Evolutionary conservation across 1,140 invertebrate species (phyloP).

Genomic region (Leguminivora glycinivorella): DNA sequence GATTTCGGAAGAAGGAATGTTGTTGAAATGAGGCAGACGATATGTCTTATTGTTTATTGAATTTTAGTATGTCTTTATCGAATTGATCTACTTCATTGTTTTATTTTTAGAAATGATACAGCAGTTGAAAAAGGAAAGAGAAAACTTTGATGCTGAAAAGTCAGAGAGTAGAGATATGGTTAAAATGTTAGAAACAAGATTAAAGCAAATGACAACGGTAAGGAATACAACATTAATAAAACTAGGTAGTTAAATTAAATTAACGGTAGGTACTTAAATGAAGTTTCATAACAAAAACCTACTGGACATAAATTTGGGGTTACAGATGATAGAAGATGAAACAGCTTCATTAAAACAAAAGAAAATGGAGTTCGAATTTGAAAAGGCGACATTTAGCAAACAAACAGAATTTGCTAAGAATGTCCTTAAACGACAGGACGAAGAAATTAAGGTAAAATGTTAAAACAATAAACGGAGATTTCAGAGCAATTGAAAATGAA

Average conservation of each 20-base stretch:
- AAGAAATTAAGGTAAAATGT: constrained; percentile 63
- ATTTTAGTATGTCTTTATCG: too few species aligned
- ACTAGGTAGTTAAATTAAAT: too few species aligned
- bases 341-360: constrained; percentile 62
- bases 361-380: constrained; percentile 74
- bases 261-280: too few species aligned
- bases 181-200: constrained; percentile 60
- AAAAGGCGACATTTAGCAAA: constrained; percentile 70
- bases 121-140: constrained; percentile 61
- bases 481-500: neutral
- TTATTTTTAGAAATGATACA: constrained; percentile 60
- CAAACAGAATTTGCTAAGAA: constrained; percentile 75
- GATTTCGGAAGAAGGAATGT: too few species aligned
- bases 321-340: constrained; percentile 73
- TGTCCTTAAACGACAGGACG: constrained; percentile 70
- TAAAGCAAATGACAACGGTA: constrained; percentile 72
- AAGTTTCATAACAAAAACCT: too few species aligned
- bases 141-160: constrained; percentile 67
- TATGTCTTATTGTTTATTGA: too few species aligned
- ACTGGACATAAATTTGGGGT: neutral
- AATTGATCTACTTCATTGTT: neutral
- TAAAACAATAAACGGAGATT: neutral
- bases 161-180: constrained; percentile 58
- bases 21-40: too few species aligned
- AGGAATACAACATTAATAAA: neutral